These are phyloP conservation scores for Melanotaenia maccullochi DNA, from an alignment of 2,797 vertebrate genomes.

Conservation along the genomic window DNA sequence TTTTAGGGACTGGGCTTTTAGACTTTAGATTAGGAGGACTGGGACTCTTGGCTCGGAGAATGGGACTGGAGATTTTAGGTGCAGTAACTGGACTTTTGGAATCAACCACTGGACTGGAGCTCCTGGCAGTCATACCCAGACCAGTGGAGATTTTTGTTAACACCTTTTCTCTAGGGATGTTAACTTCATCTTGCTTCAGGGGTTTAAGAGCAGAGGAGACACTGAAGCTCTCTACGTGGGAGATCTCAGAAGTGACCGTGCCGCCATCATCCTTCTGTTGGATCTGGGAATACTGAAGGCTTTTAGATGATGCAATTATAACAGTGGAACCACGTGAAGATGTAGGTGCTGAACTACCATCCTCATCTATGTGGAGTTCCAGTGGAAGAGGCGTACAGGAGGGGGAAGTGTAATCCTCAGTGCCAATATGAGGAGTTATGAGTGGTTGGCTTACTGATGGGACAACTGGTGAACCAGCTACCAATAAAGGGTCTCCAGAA, in stretches of 20 bases:
- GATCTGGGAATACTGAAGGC: slow-evolving; percentile 45
- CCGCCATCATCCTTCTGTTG: slow-evolving; percentile 42
- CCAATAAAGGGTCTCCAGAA: slow-evolving; percentile 46
- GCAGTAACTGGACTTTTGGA: slow-evolving; percentile 52
- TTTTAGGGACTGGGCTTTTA: slow-evolving; percentile 44
- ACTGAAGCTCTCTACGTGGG: slow-evolving; percentile 40
- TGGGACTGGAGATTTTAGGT: slow-evolving; percentile 44
- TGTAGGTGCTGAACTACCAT: slow-evolving; percentile 38
- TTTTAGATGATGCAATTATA: slow-evolving; percentile 43
- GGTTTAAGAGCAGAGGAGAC: slow-evolving; percentile 46
- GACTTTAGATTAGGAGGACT: slow-evolving; percentile 43
- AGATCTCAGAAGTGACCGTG: slow-evolving; percentile 51
- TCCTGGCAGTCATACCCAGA: slow-evolving; percentile 25
- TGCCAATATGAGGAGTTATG: slow-evolving; percentile 29
- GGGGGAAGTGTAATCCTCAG: slow-evolving; percentile 41
- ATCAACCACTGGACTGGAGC: slow-evolving; percentile 39
- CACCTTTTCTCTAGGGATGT: slow-evolving; percentile 19
- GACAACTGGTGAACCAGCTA: slow-evolving; percentile 29
- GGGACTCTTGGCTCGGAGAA: slow-evolving; percentile 38
- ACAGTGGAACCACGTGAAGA: slow-evolving; percentile 33
- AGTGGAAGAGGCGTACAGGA: slow-evolving; percentile 47
- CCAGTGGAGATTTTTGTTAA: slow-evolving; percentile 24
- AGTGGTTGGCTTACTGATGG: slow-evolving; percentile 7
- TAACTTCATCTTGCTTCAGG: slow-evolving; percentile 18
- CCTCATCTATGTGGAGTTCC: slow-evolving; percentile 80